Evolutionary conservation across 2,888 invertebrate genomes (phyloP).

Genomic region (Barypeithes pellucidus): DNA sequence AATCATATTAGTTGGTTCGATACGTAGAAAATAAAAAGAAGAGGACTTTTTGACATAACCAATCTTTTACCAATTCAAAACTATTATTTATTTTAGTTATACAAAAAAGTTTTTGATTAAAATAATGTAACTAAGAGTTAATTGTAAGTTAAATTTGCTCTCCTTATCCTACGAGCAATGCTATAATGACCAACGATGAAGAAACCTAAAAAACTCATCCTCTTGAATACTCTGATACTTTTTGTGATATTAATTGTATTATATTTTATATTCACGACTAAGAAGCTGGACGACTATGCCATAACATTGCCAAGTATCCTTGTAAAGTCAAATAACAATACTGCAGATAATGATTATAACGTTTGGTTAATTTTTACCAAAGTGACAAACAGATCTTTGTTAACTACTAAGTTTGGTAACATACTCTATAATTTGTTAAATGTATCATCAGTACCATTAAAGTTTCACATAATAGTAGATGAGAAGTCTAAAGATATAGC

Average conservation of each 20-base stretch:
- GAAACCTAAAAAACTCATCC: slow-evolving; percentile 53
- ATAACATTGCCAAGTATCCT: slow-evolving; percentile 20
- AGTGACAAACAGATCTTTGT: slow-evolving; percentile 72
- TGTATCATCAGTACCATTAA: slow-evolving; percentile 72
- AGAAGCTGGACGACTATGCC: slow-evolving; percentile 24
- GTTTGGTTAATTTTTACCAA: slow-evolving; percentile 77
- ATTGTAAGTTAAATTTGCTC: neutral
- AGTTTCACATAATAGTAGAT: slow-evolving; percentile 78
- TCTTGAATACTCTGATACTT: slow-evolving; percentile 59
- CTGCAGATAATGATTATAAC: slow-evolving; percentile 66
- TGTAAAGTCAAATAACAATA: neutral
- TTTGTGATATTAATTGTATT: slow-evolving; percentile 57
- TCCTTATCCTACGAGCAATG: neutral
- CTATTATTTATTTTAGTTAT: too few species aligned
- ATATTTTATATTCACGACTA: slow-evolving; percentile 57
- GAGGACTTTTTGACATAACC: too few species aligned
- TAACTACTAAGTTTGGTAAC: slow-evolving; percentile 72
- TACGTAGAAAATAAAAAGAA: too few species aligned
- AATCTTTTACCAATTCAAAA: neutral
- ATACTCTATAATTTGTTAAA: slow-evolving; percentile 72
- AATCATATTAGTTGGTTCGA: too few species aligned
- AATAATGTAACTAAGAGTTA: slow-evolving; percentile 10
- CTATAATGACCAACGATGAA: slow-evolving; percentile 55
- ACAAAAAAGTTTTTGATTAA: neutral
- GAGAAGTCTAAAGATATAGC: slow-evolving; percentile 74